Percentiles rank a stretch among this genome's conserved stretches.
Evolutionary conservation across 2,888 invertebrate genomes (phyloP).

Genomic region (Ennomos erosarius): DNA sequence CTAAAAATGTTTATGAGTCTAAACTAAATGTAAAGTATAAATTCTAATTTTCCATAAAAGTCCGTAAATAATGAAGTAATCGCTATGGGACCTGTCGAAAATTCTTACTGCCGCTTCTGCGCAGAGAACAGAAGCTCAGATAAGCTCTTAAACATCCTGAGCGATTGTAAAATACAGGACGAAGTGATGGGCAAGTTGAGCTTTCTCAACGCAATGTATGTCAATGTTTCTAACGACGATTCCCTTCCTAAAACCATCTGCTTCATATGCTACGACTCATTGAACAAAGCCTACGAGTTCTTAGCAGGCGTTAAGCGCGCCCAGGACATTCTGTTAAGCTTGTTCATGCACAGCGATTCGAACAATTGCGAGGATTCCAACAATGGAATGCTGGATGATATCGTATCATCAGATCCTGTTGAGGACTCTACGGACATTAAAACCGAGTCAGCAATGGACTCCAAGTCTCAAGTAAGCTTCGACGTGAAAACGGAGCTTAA

Average conservation of each 20-base stretch:
- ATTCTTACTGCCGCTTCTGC: slow-evolving; percentile 68
- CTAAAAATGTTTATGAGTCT: not conserved
- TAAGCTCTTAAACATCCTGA: slow-evolving; percentile 60
- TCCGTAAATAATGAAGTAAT: slow-evolving; percentile 23
- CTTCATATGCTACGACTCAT: slow-evolving; percentile 67
- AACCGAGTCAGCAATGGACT: slow-evolving; percentile 37
- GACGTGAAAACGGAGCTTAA: slow-evolving; percentile 67
- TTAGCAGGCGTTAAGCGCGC: slow-evolving; percentile 62
- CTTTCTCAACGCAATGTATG: slow-evolving; percentile 70
- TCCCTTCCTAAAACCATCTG: slow-evolving; percentile 70
- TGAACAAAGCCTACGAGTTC: slow-evolving; percentile 70
- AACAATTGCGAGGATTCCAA: slow-evolving; percentile 56
- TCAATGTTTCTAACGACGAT: slow-evolving; percentile 61
- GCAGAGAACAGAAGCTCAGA: slow-evolving; percentile 63
- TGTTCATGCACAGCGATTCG: slow-evolving; percentile 49
- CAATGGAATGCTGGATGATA: slow-evolving; percentile 67
- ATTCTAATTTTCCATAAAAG: slow-evolving; percentile 1
- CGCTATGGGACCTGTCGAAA: slow-evolving; percentile 54
- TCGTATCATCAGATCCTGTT: slow-evolving; percentile 43
- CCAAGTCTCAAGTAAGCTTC: slow-evolving; percentile 25
- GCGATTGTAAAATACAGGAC: slow-evolving; percentile 54
- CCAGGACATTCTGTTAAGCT: slow-evolving; percentile 55
- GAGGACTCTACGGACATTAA: slow-evolving; percentile 47
- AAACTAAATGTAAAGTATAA: too few species aligned
- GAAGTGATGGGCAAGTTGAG: slow-evolving; percentile 61